phyloP scores from a whole-genome alignment of 37 sponge, comb jelly and placozoan genomes.

The Eunapius fragilis region DNA sequence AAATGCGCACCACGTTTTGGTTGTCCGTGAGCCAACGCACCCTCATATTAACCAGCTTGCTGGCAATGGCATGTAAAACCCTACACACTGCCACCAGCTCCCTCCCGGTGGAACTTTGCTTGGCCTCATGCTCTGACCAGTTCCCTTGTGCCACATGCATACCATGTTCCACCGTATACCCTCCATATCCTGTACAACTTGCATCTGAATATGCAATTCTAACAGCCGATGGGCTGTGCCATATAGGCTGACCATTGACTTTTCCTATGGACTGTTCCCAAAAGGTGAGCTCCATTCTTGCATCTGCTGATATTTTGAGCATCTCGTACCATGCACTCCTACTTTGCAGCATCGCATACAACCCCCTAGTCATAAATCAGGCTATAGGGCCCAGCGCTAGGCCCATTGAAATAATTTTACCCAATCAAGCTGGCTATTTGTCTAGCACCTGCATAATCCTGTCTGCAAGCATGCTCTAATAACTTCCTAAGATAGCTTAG shows the following conservation, averaged over 20 bases:
- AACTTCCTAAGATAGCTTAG: neutral
- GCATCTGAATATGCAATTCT: constrained; percentile 52
- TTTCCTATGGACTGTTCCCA: constrained; percentile 6
- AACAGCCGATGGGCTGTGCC: constrained; percentile 18
- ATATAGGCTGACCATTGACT: constrained; percentile 20
- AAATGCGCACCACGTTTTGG: constrained; percentile 37
- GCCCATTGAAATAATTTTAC: constrained; percentile 16
- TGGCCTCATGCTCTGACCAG: constrained; percentile 3
- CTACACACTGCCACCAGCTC: constrained; percentile 21
- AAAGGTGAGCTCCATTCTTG: constrained; percentile 3
- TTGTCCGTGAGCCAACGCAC: constrained; percentile 38
- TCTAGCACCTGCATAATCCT: neutral
- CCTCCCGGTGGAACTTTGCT: constrained; percentile 28
- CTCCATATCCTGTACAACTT: constrained; percentile 41
- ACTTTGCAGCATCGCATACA: constrained; percentile 8
- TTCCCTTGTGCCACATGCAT: constrained; percentile 8
- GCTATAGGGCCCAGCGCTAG: constrained; percentile 8
- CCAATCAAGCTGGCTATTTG: constrained; percentile 22
- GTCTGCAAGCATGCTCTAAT: neutral
- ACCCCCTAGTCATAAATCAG: constrained; percentile 3
- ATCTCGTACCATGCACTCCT: constrained; percentile 9
- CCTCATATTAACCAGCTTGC: neutral
- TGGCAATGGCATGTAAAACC: constrained; percentile 4
- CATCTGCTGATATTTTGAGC: neutral
- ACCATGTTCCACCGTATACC: constrained; percentile 14